These are phyloP conservation scores for Chroicocephalus ridibundus DNA, from an alignment of 2,113 vertebrate genomes.

Conservation along the genomic window DNA sequence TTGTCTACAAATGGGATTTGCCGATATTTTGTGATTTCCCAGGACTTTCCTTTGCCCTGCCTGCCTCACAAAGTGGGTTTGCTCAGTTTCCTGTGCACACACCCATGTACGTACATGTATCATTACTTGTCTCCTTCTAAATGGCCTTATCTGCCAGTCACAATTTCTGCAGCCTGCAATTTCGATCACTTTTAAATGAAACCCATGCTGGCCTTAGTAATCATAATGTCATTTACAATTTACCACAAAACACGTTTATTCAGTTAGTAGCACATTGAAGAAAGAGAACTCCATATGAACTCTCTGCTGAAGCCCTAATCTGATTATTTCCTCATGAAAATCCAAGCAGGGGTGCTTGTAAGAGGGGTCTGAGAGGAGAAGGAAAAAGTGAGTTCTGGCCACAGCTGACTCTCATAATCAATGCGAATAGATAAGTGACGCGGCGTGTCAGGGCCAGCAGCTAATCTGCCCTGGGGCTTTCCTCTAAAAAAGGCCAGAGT, in stretches of 20 bases:
- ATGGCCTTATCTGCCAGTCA: constrained; percentile 77
- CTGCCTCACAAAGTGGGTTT: neutral
- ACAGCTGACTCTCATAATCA: constrained; percentile 85
- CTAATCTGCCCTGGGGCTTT: constrained; percentile 70
- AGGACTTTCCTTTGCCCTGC: neutral
- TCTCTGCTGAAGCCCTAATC: constrained; percentile 82
- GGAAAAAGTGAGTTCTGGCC: constrained; percentile 62
- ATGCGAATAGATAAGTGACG: constrained; percentile 76
- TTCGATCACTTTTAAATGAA: constrained; percentile 86
- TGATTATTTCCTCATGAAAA: constrained; percentile 89
- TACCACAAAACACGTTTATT: constrained; percentile 85
- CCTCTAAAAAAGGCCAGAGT: constrained; percentile 74
- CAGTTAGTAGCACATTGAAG: constrained; percentile 82
- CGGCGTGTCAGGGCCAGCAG: constrained; percentile 65
- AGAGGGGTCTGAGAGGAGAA: constrained; percentile 69
- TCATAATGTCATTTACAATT: constrained; percentile 87
- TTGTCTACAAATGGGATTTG: neutral
- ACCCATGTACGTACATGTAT: fast-evolving
- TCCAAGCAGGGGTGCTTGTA: constrained; percentile 84
- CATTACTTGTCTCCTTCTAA: constrained; percentile 22
- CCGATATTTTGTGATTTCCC: neutral
- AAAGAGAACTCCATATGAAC: constrained; percentile 87
- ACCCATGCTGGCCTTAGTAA: constrained; percentile 83
- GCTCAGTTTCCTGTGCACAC: neutral
- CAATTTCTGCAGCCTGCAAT: constrained; percentile 78